Evolutionary conservation across 2,797 vertebrate genomes (phyloP).

Genomic region (Chelon auratus): DNA sequence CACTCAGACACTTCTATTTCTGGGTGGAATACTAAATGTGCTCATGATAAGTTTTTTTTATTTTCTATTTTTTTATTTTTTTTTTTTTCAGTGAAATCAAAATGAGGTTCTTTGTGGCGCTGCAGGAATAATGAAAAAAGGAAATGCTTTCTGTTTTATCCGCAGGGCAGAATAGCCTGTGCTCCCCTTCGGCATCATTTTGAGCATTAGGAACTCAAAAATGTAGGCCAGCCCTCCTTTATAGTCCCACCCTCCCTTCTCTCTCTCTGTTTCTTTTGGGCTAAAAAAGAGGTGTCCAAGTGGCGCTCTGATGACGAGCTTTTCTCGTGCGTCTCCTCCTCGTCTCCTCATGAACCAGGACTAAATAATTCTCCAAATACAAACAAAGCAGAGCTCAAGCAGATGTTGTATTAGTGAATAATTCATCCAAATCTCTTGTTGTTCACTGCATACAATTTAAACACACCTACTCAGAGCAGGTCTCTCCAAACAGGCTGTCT

Average conservation of each 20-base stretch:
- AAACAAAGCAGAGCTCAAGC: constrained; percentile 23
- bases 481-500: constrained; percentile 20
- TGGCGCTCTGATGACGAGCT: constrained; percentile 43
- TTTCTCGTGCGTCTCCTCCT: constrained; percentile 32
- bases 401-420: constrained; percentile 23
- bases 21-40: constrained; percentile 9
- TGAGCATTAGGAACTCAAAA: constrained; percentile 62
- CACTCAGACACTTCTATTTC: constrained; percentile 26
- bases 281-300: constrained; percentile 65
- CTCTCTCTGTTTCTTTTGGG: constrained; percentile 40
- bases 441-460: constrained; percentile 22
- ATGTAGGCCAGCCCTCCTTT: constrained; percentile 78
- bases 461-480: constrained; percentile 30
- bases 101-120: constrained; percentile 36
- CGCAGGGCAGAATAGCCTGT: constrained; percentile 45
- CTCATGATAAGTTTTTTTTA: constrained; percentile 7
- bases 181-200: constrained; percentile 53
- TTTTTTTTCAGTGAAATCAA: constrained; percentile 32
- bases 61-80: constrained; percentile 16
- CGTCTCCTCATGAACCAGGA: constrained; percentile 19
- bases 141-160: constrained; percentile 50
- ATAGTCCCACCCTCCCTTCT: constrained; percentile 47
- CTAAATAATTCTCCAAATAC: constrained; percentile 29
- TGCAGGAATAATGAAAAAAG: constrained; percentile 41
- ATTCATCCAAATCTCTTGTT: constrained; percentile 44